Base-by-base conservation (phyloP, 30 jellyfish, hydroid and myxozoan genomes). In the Turritopsis rubra region DNA sequence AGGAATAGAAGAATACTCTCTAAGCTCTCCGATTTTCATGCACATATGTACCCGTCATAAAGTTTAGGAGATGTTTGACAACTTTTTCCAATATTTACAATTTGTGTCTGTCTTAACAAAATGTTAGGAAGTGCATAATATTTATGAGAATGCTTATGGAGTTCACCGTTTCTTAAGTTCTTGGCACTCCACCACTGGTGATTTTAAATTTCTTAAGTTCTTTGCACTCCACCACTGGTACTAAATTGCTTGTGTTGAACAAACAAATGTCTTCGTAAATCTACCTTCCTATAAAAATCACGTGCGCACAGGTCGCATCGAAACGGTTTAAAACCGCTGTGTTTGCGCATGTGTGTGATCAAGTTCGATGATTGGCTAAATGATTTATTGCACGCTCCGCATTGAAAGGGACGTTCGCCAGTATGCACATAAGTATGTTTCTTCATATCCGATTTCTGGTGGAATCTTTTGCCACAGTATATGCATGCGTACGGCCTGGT, bases 291-390 rank as follows among this genome's bases (percentile, higher is more conserved):
- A 79, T 85, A 85, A 53, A 91, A 91, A 16, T 88, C 95, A 20
- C 95, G 66, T 3, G 88, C 87, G 60, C 97, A 91, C 18, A 76
- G 27, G n/a, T 87, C 88, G 66, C 97, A 91, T 29, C 83, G 91
- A 71, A 91, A 91, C 1, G 97, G 97, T 75, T 91, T 91, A 87
- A 91, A 91, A 25, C 97, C 97, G 25, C 91, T 80, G 81, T 91
- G 97, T 75, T 91, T 91, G 83, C 97, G 91, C 96, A 87, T 85
- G 91, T 91, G 97, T 72, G 97, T 91, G 0, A 91, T 91, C 87
- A 91, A 79, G 52, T 91, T 91, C 28, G 97, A 91, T 8, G 97
- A 91, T 80, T 91, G 97, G 89, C 97, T 91, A 83, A 91, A 91
- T 7, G 97, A 87, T 52, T 91, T 91, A 21, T 88, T 87, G 85